These are phyloP conservation scores for Protonibea diacanthus DNA, from an alignment of 2,797 vertebrate species.

Conservation along the genomic window DNA sequence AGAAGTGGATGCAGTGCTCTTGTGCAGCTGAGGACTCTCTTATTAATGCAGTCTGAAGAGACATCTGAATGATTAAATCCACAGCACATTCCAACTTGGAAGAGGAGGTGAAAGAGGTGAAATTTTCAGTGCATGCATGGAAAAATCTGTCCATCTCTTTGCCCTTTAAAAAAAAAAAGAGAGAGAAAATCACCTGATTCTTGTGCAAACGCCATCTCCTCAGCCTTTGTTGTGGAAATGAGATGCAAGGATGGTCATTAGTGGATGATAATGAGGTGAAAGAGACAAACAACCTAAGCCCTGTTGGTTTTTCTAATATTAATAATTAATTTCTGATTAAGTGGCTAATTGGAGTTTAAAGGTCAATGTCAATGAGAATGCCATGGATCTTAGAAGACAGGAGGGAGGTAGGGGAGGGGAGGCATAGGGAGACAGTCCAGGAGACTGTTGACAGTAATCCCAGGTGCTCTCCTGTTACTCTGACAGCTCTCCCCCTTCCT, in stretches of 20 bases:
- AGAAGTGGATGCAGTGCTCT: slow-evolving; percentile 52
- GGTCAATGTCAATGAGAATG: slow-evolving; percentile 84
- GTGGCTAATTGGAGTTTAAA: slow-evolving; percentile 89
- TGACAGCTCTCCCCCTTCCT: slow-evolving; percentile 74
- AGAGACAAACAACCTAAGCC: slow-evolving; percentile 86
- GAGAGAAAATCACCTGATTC: slow-evolving; percentile 64
- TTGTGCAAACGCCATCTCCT: slow-evolving; percentile 62
- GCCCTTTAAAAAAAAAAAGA: slow-evolving; percentile 61
- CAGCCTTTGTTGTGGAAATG: slow-evolving; percentile 83
- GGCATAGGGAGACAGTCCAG: slow-evolving; percentile 40
- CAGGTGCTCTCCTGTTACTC: slow-evolving; percentile 79
- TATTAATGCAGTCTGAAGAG: slow-evolving; percentile 68
- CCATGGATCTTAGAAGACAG: slow-evolving; percentile 73
- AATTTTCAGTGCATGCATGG: slow-evolving; percentile 23
- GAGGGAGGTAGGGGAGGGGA: slow-evolving; percentile 41
- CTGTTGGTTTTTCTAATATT: slow-evolving; percentile 87
- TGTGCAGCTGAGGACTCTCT: slow-evolving; percentile 52
- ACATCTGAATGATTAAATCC: slow-evolving; percentile 60
- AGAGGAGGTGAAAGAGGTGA: slow-evolving; percentile 30
- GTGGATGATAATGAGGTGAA: slow-evolving; percentile 87
- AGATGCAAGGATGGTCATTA: slow-evolving; percentile 86
- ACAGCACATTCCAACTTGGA: slow-evolving; percentile 36
- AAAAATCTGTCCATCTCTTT: slow-evolving; percentile 51
- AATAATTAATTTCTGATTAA: slow-evolving; percentile 88
- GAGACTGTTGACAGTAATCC: slow-evolving; percentile 81